Evolutionary conservation across 2,888 invertebrate genomes (phyloP), one percentile per base, ranked within the genome.

Genomic region (Dromius quadrimaculatus): DNA sequence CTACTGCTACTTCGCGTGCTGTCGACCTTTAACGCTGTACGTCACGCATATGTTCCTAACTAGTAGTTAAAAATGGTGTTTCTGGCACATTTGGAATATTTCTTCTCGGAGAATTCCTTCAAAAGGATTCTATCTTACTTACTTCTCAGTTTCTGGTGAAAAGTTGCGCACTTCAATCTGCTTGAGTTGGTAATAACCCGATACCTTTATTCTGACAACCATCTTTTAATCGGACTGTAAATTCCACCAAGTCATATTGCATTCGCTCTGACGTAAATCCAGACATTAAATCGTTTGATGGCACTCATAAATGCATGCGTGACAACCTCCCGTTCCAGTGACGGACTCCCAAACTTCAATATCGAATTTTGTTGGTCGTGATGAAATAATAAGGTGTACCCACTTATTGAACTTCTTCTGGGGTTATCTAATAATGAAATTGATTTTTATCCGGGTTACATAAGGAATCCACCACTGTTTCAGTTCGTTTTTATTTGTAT

Each of bases 281-380:
- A 45, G 71, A 64, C 71, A 70, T 73, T 72, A 73, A 73, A 71
- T 71, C 71, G 73, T 71, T 72, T 73, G 72, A 73, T 72, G 59
- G 71, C 71, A 64, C 54, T 54, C 71, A 73, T 73, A 73, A 73
- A 73, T 73, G 73, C 72, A 73, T 71, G 71, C 69, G 65, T 17
- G 32, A 17, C 15, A 9, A 13, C 23, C 23, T 28, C 17, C 57
- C 59, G 13, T 22, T 20, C 59, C 36, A 36, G n/a, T n/a, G n/a
- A n/a, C n/a, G n/a, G n/a, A n/a, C n/a, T n/a, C n/a, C n/a, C n/a
- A n/a, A n/a, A n/a, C n/a, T n/a, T n/a, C n/a, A n/a, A n/a, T n/a
- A n/a, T n/a, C n/a, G n/a, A n/a, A n/a, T n/a, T n/a, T n/a, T n/a
- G n/a, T n/a, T n/a, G n/a, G n/a, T n/a, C n/a, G n/a, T n/a, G n/a